Evolutionary conservation across 2,888 invertebrate species (phyloP).

Genomic region (Mythimna ferrago): DNA sequence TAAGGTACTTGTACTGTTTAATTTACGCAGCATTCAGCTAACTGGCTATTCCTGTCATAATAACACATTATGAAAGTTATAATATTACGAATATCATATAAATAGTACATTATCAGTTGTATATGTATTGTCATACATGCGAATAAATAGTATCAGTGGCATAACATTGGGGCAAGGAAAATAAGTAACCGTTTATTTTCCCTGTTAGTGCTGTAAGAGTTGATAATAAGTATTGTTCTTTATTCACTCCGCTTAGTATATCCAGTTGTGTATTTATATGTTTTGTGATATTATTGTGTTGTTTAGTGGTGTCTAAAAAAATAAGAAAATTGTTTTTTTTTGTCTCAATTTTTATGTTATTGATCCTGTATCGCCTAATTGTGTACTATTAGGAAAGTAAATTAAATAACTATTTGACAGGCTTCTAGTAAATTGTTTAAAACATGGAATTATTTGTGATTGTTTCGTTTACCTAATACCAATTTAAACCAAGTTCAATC

Average conservation of each 20-base stretch:
- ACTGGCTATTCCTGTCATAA: not conserved
- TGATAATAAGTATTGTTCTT: not conserved
- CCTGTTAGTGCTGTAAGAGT: conserved; percentile 14
- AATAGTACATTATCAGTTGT: not conserved
- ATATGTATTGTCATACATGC: not conserved
- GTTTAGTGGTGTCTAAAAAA: conserved; percentile 22
- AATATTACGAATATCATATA: conserved; percentile 5
- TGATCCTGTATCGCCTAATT: not conserved
- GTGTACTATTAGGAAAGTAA: not conserved
- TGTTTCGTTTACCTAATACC: not conserved
- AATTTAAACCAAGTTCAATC: not conserved
- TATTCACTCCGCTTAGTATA: not conserved
- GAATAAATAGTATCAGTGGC: not conserved
- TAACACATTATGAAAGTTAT: not conserved
- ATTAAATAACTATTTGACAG: not conserved
- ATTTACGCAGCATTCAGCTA: not conserved
- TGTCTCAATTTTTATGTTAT: not conserved
- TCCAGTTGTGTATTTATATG: not conserved
- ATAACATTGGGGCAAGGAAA: conserved; percentile 20
- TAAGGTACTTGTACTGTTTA: not conserved
- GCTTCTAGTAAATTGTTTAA: not conserved
- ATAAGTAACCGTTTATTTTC: conserved; percentile 38
- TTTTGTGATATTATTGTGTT: not conserved
- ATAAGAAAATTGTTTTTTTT: not conserved
- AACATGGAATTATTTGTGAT: not conserved